Evolutionary conservation across 2,113 vertebrate species (phyloP).

Genomic region (Ramphastos sulfuratus): DNA sequence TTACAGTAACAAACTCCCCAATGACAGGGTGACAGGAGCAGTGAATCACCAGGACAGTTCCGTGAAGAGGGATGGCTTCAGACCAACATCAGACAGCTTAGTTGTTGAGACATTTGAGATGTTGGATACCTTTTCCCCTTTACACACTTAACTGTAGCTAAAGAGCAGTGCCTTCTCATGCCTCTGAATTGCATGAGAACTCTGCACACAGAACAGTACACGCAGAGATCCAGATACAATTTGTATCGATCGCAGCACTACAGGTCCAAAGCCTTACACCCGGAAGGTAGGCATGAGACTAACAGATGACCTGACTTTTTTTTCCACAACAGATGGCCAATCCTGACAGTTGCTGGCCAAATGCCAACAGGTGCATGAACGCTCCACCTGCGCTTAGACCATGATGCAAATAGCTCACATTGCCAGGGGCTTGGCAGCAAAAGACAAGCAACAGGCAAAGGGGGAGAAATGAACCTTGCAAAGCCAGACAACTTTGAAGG

Average conservation of each 20-base stretch:
- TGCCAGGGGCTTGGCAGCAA: neutral
- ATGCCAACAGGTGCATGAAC: neutral
- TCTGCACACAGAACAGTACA: neutral
- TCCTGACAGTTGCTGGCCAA: neutral
- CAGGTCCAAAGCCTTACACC: neutral
- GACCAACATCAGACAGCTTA: neutral
- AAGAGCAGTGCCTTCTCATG: neutral
- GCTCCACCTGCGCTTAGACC: neutral
- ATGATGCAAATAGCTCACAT: neutral
- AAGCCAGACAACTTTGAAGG: neutral
- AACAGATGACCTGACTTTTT: neutral
- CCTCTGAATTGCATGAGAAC: rapidly evolving
- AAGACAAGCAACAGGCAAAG: neutral
- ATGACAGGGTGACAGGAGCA: neutral
- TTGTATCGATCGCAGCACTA: neutral
- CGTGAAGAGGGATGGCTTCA: neutral
- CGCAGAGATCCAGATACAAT: neutral
- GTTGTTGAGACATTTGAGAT: neutral
- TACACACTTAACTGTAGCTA: neutral
- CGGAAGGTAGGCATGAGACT: neutral
- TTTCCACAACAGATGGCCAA: neutral
- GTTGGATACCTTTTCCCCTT: neutral
- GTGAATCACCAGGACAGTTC: neutral
- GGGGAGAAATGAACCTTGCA: neutral
- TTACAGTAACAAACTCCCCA: neutral